Evolutionary conservation across 1,140 invertebrate genomes (phyloP), one percentile per base, ranked within the genome.

Genomic region (Macrocentrus cingulum): DNA sequence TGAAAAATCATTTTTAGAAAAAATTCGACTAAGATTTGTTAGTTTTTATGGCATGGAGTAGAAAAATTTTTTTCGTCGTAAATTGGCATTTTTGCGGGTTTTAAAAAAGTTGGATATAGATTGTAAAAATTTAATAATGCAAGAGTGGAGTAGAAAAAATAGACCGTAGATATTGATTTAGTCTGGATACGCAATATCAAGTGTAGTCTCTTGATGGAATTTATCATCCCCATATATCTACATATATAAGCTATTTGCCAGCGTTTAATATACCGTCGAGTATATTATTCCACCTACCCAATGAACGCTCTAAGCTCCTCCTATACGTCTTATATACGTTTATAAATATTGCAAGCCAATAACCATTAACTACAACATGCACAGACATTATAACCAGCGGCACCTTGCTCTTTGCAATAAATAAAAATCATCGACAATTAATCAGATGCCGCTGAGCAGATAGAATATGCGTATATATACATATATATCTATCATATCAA

Each of bases 291-390:
- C 32, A 59, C 48, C 46, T 62, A 61, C 59, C 52, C 37, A 49
- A 56, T 32, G 54, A 32, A n/a, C 34, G 32, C 49, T 29, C 25
- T 29, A 29, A 29, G 36, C 13, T 39, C 8, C 36, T n/a, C 13
- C 36, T 39, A 39, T 39, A 34, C 6, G 36, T 15, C 8, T 39
- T 39, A 41, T 13, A 13, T 36, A 37, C 20, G 22, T 53, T 18
- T 59, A 52, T 52, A 52, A 70, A 67, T 75, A 76, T 72, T 63
- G 60, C 66, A 61, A 65, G 50, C 70, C 68, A 75, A 76, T 75
- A 77, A 73, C 65, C 70, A 75, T 76, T 71, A 75, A 75, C 65
- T 59, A 63, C 60, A 63, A 64, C 59, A 41, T 45, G 44, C 44
- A 20, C 13, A 32, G 25, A 45, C 25, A 29, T 29, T 29, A 29